These are phyloP conservation scores for Maccullochella peelii DNA, from an alignment of 2,113 vertebrate species.

Conservation along the genomic window DNA sequence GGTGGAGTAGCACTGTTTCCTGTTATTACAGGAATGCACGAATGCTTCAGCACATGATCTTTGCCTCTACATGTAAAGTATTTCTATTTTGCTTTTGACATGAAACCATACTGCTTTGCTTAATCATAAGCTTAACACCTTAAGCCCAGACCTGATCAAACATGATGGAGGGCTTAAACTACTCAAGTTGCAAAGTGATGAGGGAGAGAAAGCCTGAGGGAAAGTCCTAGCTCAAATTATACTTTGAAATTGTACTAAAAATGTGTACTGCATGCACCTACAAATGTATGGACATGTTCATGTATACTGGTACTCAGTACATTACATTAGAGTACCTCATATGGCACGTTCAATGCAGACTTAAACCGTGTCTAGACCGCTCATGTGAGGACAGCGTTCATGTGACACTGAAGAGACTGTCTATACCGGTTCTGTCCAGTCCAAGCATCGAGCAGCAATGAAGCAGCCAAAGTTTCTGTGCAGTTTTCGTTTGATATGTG, in stretches of 20 bases:
- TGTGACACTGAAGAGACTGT: too few species aligned
- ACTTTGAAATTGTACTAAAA: background rate
- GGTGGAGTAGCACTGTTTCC: conserved; percentile 13
- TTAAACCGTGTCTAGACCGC: too few species aligned
- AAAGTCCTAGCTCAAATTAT: background rate
- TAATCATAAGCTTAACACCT: too few species aligned
- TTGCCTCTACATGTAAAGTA: background rate
- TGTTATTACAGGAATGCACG: conserved; percentile 16
- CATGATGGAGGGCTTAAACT: background rate
- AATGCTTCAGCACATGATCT: background rate
- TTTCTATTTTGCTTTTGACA: background rate
- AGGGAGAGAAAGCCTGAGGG: background rate
- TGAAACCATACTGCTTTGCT: background rate
- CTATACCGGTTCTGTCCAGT: too few species aligned
- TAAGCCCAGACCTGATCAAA: background rate
- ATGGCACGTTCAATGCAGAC: background rate
- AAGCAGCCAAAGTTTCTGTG: too few species aligned
- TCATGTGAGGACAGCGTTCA: too few species aligned
- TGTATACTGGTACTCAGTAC: background rate
- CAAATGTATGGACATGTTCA: background rate
- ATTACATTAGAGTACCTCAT: background rate
- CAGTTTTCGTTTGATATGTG: too few species aligned
- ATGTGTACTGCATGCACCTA: background rate
- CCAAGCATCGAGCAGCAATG: too few species aligned
- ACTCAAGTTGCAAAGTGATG: background rate